Evolutionary conservation across 2,888 invertebrate genomes (phyloP), one percentile per base, ranked within the genome.

Genomic region (Troides helena): DNA sequence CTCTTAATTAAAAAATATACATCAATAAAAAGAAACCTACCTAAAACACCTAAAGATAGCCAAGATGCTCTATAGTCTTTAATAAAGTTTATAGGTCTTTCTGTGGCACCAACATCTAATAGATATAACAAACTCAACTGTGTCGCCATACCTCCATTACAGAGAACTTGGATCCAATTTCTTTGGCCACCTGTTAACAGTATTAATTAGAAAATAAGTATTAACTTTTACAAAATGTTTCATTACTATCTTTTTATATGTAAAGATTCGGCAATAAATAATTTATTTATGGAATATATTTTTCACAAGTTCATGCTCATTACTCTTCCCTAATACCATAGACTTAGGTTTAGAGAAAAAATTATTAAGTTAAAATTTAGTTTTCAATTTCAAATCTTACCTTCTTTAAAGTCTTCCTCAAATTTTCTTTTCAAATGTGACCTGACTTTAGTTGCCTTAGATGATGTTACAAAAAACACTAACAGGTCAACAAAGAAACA

Each of bases 81-180:
- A 3, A 90, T 82, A 85, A 98, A 98, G 85, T 98, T 95, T 61
- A 98, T 94, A 1, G 96, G 95, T 39, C 94, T 90, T 82, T 98
- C 98, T 3, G 95, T 95, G 74, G 95, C 95, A 0, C 97, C 97
- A 69, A 95, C 94, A 85, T 98, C 97, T 72, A 97, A 85, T 72
- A 98, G 87, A 82, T 97, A 97, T 30, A 98, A 86, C 53, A 97
- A 80, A 0, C 95, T 96, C 64, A 98, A 86, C 79, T 96, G 95
- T 0, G 96, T 94, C 23, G 97, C 97, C 94, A 97, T 96, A n/a
- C 97, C 98, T 1, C 95, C 96, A 89, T 98, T 98, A 82, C 98
- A 98, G 0, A 98, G 84, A 8, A 98, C 98, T 88, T 98, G 98
- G 18, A 97, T 90, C 98, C 98, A 98, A 83, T 96, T 97, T 72